Evolutionary conservation across 2,113 vertebrate species (phyloP).

Genomic region (Camelus dromedarius): DNA sequence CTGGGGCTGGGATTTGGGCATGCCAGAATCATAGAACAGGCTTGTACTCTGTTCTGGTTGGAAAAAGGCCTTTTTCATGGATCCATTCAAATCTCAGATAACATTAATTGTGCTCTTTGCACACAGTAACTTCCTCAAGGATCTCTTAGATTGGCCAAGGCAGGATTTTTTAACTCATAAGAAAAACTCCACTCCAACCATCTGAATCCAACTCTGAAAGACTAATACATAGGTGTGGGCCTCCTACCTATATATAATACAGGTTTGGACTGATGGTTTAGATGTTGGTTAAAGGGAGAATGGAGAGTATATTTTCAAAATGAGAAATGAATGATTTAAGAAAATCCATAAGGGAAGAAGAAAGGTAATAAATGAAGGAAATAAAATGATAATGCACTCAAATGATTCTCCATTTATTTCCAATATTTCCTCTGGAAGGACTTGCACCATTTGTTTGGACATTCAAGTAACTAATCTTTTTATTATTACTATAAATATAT

Average conservation of each 20-base stretch:
- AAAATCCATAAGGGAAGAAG: neutral
- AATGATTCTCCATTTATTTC: neutral
- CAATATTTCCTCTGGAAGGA: neutral
- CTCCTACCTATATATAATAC: neutral
- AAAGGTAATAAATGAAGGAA: neutral
- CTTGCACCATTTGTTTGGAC: neutral
- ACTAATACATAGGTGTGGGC: neutral
- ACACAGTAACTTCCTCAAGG: neutral
- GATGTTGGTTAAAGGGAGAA: neutral
- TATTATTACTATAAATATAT: neutral
- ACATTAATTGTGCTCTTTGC: neutral
- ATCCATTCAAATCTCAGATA: neutral
- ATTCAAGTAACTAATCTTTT: neutral
- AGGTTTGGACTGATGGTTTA: neutral
- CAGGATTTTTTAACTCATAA: neutral
- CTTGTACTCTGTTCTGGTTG: neutral
- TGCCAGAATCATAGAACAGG: neutral
- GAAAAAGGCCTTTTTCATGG: neutral
- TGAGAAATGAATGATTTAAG: neutral
- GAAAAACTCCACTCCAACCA: neutral
- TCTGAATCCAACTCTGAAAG: neutral
- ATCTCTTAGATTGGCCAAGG: neutral
- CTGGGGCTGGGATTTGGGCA: neutral
- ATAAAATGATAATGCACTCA: neutral
- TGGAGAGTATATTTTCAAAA: neutral